Percentiles rank a stretch among this genome's conserved stretches.
These are phyloP conservation scores for Saimiri boliviensis DNA, from an alignment of 2,113 vertebrate genomes.

Conservation along the genomic window DNA sequence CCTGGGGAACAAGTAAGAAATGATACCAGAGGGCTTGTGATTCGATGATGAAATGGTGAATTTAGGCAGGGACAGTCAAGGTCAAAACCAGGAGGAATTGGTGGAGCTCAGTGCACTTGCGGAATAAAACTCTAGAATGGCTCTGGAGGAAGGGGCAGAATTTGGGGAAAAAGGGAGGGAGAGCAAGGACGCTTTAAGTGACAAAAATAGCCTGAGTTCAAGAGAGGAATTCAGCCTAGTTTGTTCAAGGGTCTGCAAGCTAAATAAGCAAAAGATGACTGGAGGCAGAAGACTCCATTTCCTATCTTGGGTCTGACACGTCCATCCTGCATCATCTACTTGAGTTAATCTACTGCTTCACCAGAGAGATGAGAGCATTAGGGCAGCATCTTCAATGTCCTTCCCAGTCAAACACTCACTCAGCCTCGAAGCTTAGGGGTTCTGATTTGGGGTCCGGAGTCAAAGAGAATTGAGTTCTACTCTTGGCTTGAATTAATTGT, in stretches of 20 bases:
- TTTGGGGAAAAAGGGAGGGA: not conserved
- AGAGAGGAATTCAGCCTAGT: not conserved
- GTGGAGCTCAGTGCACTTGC: not conserved
- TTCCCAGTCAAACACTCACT: not conserved
- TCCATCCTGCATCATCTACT: not conserved
- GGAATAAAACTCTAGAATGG: not conserved
- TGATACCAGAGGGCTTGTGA: not conserved
- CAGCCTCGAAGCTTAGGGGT: not conserved
- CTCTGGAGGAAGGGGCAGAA: not conserved
- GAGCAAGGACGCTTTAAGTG: not conserved
- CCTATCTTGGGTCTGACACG: not conserved
- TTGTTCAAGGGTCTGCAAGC: not conserved
- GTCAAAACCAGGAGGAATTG: not conserved
- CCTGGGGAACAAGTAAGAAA: not conserved
- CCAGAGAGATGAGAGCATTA: not conserved
- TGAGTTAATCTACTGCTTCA: not conserved
- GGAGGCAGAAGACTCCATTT: not conserved
- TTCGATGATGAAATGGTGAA: not conserved
- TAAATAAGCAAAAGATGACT: too few relatives aligned
- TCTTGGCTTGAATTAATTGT: not conserved
- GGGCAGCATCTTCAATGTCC: rapidly evolving
- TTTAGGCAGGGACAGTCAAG: not conserved
- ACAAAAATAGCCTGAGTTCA: not conserved
- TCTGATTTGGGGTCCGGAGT: not conserved
- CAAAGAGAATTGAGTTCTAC: not conserved